Percentiles rank a stretch among this genome's conserved stretches.
phyloP scores from a whole-genome alignment of 2,888 invertebrate species.

The Cheilosia vulpina region DNA sequence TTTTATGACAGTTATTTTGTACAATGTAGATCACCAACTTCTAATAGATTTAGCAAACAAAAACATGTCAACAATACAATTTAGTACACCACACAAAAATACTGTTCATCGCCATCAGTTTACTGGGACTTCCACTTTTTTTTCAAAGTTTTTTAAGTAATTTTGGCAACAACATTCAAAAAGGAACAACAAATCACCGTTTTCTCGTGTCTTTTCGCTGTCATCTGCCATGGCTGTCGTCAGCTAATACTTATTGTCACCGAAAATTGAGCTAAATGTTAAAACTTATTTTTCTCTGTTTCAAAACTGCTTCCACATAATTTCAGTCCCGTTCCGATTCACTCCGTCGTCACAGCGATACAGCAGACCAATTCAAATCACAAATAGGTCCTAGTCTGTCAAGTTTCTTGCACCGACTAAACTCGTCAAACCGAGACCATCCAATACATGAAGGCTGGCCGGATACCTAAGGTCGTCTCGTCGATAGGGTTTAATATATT shows the following conservation, averaged over 20 bases:
- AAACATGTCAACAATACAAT: no score
- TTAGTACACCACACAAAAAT: not conserved
- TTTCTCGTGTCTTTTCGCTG: constrained; percentile 38
- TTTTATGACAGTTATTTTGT: no score
- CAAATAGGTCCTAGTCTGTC: constrained; percentile 34
- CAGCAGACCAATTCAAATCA: constrained; percentile 5
- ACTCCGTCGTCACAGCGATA: not conserved
- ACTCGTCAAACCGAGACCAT: constrained; percentile 18
- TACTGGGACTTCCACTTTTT: no score
- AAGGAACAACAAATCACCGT: constrained; percentile 51
- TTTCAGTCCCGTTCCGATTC: not conserved
- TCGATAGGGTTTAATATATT: constrained; percentile 2
- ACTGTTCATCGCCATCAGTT: not conserved
- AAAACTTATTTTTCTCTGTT: not conserved
- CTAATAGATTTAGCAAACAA: no score
- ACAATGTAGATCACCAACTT: no score
- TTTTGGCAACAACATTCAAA: not conserved
- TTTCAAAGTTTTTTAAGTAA: no score
- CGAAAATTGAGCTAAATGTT: constrained; percentile 9
- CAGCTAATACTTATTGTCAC: not conserved
- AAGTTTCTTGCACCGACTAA: constrained; percentile 56
- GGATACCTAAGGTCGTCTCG: constrained; percentile 20
- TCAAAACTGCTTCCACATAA: constrained; percentile 42
- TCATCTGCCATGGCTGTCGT: constrained; percentile 42
- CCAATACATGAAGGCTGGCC: constrained; percentile 38